Evolutionary conservation across 2,888 invertebrate species (phyloP).

Genomic region (Herminia tarsipennalis): DNA sequence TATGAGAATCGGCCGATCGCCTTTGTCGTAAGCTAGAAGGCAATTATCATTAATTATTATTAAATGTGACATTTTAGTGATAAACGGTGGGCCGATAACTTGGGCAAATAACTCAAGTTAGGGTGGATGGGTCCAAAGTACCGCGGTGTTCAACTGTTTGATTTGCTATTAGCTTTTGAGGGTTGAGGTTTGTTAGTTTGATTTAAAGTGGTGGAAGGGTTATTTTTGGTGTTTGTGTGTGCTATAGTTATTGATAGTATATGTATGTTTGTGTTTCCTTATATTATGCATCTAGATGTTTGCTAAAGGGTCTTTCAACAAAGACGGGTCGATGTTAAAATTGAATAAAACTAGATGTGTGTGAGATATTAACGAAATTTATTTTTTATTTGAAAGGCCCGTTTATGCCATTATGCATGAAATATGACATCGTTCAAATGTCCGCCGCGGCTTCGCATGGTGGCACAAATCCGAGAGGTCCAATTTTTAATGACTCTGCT

Average conservation of each 20-base stretch:
- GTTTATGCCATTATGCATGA: too few relatives aligned
- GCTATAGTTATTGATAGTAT: neutral
- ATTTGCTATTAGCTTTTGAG: conserved; percentile 57
- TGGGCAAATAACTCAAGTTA: conserved; percentile 79
- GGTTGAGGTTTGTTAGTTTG: conserved; percentile 42
- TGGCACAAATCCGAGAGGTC: too few relatives aligned
- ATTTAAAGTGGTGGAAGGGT: conserved; percentile 23
- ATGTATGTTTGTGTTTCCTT: neutral
- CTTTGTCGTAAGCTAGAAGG: conserved; percentile 81
- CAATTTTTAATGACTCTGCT: too few relatives aligned
- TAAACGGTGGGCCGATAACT: conserved; percentile 83
- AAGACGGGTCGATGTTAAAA: too few relatives aligned
- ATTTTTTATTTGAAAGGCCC: too few relatives aligned
- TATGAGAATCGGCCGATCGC: conserved; percentile 83
- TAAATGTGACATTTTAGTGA: conserved; percentile 82
- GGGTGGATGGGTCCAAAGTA: conserved; percentile 48
- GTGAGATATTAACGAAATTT: too few relatives aligned
- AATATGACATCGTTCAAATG: too few relatives aligned
- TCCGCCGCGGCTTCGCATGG: too few relatives aligned
- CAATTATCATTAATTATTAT: conserved; percentile 86
- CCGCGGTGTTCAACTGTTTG: conserved; percentile 58
- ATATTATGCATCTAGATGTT: neutral
- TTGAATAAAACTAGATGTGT: too few relatives aligned
- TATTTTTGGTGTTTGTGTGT: conserved; percentile 20
- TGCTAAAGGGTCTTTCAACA: too few relatives aligned